Conservation (phyloP, 1,140 invertebrate species). For the Apocrypta bakeri region DNA sequence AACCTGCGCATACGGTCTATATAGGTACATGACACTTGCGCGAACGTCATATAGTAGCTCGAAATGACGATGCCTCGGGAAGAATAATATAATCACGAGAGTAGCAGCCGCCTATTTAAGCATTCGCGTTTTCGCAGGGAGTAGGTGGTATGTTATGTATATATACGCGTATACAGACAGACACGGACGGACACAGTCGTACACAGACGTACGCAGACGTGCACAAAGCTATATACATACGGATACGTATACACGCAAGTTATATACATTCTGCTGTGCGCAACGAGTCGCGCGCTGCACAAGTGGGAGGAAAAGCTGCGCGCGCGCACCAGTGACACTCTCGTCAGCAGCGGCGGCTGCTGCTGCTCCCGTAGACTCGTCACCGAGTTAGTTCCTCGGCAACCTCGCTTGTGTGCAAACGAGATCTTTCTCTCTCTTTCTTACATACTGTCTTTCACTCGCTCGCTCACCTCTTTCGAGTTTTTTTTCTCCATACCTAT, state of each 20-base stretch:
- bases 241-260: not conserved
- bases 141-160: not conserved
- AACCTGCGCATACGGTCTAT: not conserved
- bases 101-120: not conserved
- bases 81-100: not conserved
- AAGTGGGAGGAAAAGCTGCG: constrained; percentile 29
- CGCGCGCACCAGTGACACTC: constrained; percentile 60
- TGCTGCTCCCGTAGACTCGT: constrained; percentile 17
- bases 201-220: not conserved
- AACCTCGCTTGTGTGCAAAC: constrained; percentile 35
- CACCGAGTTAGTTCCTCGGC: constrained; percentile 42
- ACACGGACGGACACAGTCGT: not conserved
- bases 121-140: constrained; percentile 13
- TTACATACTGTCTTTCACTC: not conserved
- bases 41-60: not conserved
- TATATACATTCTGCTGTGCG: constrained; percentile 2
- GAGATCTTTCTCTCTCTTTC: constrained; percentile 32
- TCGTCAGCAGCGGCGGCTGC: constrained; percentile 40
- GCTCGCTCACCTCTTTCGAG: not conserved
- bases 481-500: constrained; percentile 28
- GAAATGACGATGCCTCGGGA: not conserved
- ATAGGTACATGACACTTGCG: not conserved
- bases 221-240: no score
- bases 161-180: not conserved
- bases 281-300: constrained; percentile 40